Conservation (phyloP, 2,888 invertebrate genomes). For the Drosophila mulleri region DNA sequence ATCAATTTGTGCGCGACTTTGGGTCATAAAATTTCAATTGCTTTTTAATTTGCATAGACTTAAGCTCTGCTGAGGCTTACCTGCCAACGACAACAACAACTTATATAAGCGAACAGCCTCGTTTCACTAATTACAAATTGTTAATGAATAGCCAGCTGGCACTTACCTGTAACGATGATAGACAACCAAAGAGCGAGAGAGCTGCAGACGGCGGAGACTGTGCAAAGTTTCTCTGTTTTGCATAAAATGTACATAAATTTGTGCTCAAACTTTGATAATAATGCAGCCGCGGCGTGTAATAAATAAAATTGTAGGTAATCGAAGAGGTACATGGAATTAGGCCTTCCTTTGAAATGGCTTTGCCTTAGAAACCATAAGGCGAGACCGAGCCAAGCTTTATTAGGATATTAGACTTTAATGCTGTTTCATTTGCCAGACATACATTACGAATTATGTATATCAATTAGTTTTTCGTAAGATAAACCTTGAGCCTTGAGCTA, state of each 20-base stretch:
- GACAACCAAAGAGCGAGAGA: background rate
- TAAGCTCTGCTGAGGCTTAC: conserved; percentile 43
- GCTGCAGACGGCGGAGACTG: background rate
- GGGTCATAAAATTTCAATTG: conserved; percentile 77
- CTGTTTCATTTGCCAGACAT: background rate
- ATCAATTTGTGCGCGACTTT: conserved; percentile 68
- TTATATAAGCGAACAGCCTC: conserved; percentile 37
- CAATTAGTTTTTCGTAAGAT: background rate
- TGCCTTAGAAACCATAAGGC: background rate
- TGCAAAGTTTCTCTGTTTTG: conserved; percentile 31
- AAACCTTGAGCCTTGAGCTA: no score
- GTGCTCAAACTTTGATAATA: conserved; percentile 41
- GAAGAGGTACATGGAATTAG: background rate
- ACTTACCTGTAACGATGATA: conserved; percentile 65
- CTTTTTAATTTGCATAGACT: conserved; percentile 78
- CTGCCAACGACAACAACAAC: conserved; percentile 17
- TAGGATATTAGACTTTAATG: background rate
- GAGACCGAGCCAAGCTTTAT: background rate
- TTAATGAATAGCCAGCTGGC: conserved; percentile 69
- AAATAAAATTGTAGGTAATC: conserved; percentile 28
- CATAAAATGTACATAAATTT: conserved; percentile 53
- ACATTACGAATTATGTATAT: background rate
- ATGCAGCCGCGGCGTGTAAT: conserved; percentile 17
- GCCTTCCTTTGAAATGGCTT: background rate
- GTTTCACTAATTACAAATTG: conserved; percentile 69